Base-by-base conservation (phyloP, 2,888 invertebrate species). In the Mimas tiliae region DNA sequence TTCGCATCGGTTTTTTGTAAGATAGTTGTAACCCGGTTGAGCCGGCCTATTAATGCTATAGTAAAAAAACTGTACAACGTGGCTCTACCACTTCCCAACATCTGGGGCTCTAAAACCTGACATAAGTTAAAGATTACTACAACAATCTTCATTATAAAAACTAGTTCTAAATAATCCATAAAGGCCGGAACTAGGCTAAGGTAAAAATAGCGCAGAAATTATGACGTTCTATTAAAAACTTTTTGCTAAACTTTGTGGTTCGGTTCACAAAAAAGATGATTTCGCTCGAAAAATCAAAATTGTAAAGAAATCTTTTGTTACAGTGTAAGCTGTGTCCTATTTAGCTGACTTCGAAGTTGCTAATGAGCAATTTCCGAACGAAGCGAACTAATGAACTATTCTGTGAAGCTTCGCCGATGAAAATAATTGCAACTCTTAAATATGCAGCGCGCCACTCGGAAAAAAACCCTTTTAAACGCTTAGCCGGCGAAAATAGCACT, bases 281-380 rank as follows among this genome's bases (percentile, higher is more conserved):
- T 48, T 48, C 0, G 16, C 27, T 38, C 7, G 7, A 38, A 38
- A 0, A 38, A 1, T 9, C 9, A 6, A 52, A 27, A 19, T 52
- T 1, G 6, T 14, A 12, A 38, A 12, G 11, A 58, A 42, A 19
- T 42, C 38, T 42, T 58, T 58, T 58, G 58, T 65, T 71, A 70
- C 72, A 66, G 84, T 87, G 82, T 85, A 67, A 81, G 0, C 50
- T 55, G 27, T 51, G 63, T 34, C 69, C 74, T 75, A 72, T 77
- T 81, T 76, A 81, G 69, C 75, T 68, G 73, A 75, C 69, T 73
- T 75, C 70, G 68, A 74, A 74, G 76, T 66, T 68, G 69, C 69
- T 90, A 90, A 90, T 87, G 90, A 90, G 90, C 88, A 87, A 88
- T 90, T 90, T 91, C 89, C 89, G 83, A 83, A 83, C 78, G 80